A percentile compares a stretch with the other conserved stretches of the same genome.
Conservation (phyloP, 2,888 invertebrate genomes). For the Drosophila nr. medialis region DNA sequence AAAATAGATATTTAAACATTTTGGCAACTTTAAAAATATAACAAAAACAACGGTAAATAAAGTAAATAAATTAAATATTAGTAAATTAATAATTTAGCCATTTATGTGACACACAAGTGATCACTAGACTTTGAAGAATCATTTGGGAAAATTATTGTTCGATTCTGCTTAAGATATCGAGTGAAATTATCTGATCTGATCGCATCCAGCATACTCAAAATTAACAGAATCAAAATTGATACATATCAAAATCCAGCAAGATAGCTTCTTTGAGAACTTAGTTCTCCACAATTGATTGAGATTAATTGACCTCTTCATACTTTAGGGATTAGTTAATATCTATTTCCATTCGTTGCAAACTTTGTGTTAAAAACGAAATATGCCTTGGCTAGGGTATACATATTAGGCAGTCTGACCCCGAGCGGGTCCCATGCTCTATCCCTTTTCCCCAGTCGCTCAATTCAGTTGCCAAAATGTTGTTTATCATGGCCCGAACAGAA, state of each 20-base stretch:
- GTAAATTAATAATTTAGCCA: background rate
- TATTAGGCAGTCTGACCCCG: slow-evolving; percentile 6
- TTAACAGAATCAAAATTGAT: background rate
- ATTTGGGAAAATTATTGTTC: too few species aligned
- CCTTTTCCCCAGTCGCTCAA: background rate
- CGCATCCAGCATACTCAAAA: background rate
- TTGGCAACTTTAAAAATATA: background rate
- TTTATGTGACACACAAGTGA: background rate
- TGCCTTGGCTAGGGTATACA: slow-evolving; percentile 17
- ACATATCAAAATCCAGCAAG: background rate
- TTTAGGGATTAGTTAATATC: background rate
- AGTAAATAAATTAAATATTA: background rate
- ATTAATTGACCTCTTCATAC: background rate
- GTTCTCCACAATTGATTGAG: background rate
- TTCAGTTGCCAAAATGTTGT: slow-evolving; percentile 62
- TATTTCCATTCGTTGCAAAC: background rate
- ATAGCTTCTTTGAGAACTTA: background rate
- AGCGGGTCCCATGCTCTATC: background rate
- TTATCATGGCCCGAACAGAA: slow-evolving; percentile 65
- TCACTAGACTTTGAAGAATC: background rate
- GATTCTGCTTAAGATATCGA: background rate
- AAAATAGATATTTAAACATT: background rate
- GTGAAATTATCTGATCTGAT: background rate
- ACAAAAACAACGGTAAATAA: background rate
- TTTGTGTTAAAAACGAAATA: background rate